These are phyloP conservation scores for Cyaniris semiargus DNA, from an alignment of 2,888 invertebrate genomes.

Conservation along the genomic window DNA sequence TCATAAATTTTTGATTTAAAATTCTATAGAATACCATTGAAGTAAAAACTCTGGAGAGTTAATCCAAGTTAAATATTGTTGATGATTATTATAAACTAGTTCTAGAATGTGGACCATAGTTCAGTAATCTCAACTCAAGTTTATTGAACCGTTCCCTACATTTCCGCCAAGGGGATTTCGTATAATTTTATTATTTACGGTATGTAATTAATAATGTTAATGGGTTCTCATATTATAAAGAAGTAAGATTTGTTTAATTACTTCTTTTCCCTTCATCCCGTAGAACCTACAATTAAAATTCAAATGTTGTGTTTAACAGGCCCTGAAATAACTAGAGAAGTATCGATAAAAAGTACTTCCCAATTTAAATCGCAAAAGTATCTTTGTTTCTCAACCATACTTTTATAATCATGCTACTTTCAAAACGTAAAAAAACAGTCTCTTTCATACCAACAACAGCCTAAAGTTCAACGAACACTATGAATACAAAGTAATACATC, in stretches of 20 bases:
- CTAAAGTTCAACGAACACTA: neutral
- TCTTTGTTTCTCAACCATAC: too few species aligned
- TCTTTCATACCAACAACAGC: neutral
- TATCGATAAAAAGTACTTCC: too few species aligned
- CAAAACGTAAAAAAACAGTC: neutral
- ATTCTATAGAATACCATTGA: too few species aligned
- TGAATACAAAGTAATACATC: neutral
- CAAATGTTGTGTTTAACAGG: too few species aligned
- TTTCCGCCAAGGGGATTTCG: neutral
- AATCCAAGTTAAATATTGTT: too few species aligned
- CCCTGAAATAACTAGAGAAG: too few species aligned
- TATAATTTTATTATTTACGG: neutral
- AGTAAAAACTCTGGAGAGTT: too few species aligned
- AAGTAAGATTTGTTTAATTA: neutral
- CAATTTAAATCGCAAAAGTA: too few species aligned
- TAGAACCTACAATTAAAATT: too few species aligned
- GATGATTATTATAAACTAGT: neutral
- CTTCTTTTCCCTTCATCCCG: too few species aligned
- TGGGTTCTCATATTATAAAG: neutral
- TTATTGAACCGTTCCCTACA: neutral
- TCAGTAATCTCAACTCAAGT: neutral
- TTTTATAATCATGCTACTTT: too few species aligned
- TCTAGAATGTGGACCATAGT: neutral
- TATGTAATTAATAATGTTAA: neutral
- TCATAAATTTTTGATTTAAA: too few species aligned